These are phyloP conservation scores for Tenebrio molitor DNA, from an alignment of 1,140 invertebrate species.

Conservation along the genomic window DNA sequence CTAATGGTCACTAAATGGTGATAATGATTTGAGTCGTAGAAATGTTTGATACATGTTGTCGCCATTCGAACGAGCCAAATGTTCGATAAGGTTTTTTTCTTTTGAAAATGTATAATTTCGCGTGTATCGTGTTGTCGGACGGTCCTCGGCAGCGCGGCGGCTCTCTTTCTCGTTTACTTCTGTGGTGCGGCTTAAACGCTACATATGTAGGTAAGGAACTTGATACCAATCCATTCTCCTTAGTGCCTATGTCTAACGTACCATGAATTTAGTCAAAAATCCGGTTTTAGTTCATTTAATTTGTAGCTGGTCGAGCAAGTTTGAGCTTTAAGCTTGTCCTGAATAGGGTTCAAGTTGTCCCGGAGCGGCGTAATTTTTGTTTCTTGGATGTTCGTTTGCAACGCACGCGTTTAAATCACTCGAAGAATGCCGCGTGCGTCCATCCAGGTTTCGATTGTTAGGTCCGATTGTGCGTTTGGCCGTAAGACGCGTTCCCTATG, in stretches of 20 bases:
- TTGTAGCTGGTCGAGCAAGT: neutral
- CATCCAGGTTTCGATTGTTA: slow-evolving; percentile 16
- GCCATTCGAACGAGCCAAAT: too few species aligned
- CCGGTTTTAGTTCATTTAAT: slow-evolving; percentile 45
- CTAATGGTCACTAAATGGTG: too few species aligned
- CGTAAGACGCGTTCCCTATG: neutral
- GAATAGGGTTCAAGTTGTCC: slow-evolving; percentile 2
- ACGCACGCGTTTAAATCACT: slow-evolving; percentile 32
- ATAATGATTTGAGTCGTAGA: too few species aligned
- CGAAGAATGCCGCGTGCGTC: slow-evolving; percentile 20
- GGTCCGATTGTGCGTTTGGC: neutral
- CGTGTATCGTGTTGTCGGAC: too few species aligned
- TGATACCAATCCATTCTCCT: slow-evolving; percentile 46
- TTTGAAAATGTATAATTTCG: too few species aligned
- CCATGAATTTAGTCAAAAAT: slow-evolving; percentile 44
- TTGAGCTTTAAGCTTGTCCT: neutral
- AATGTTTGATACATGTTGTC: too few species aligned
- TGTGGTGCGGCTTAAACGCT: slow-evolving; percentile 44
- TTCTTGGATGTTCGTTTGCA: slow-evolving; percentile 31
- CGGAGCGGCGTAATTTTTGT: slow-evolving; percentile 24
- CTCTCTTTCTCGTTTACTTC: slow-evolving; percentile 44
- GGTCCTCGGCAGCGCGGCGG: slow-evolving; percentile 1
- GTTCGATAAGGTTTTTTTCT: too few species aligned
- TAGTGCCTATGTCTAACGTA: slow-evolving; percentile 38
- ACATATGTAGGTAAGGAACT: slow-evolving; percentile 50